Percentiles rank a stretch among this genome's conserved stretches.
phyloP scores from a whole-genome alignment of 2,888 invertebrate genomes.

The Ecliptopera silaceata region DNA sequence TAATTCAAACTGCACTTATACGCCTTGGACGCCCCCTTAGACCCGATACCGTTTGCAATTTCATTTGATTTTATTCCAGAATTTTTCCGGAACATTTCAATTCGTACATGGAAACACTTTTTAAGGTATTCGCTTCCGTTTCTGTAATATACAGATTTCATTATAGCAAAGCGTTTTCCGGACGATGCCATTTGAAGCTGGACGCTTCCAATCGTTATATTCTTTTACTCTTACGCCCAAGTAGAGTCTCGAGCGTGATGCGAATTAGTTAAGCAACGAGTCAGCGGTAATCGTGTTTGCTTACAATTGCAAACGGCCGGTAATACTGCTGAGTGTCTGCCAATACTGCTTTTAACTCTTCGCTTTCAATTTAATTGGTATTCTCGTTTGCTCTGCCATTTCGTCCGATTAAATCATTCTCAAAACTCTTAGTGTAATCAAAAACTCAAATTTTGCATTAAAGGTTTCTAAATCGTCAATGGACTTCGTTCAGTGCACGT shows the following conservation, averaged over 20 bases:
- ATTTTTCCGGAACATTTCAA: slow-evolving; percentile 53
- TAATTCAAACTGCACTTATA: slow-evolving; percentile 65
- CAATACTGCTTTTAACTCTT: slow-evolving; percentile 63
- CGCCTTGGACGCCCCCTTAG: slow-evolving; percentile 48
- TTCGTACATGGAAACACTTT: slow-evolving; percentile 67
- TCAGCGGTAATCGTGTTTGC: slow-evolving; percentile 63
- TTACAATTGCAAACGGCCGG: slow-evolving; percentile 72
- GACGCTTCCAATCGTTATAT: slow-evolving; percentile 56
- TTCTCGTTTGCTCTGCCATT: slow-evolving; percentile 49
- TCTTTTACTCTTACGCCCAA: slow-evolving; percentile 51
- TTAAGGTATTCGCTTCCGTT: slow-evolving; percentile 49
- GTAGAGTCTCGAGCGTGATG: slow-evolving; percentile 61
- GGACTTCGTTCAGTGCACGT: neutral
- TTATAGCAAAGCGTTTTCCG: slow-evolving; percentile 62
- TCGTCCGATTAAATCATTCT: slow-evolving; percentile 42
- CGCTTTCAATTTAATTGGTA: slow-evolving; percentile 58
- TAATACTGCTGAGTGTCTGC: slow-evolving; percentile 63
- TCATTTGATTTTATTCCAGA: slow-evolving; percentile 57
- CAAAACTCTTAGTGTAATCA: slow-evolving; percentile 8
- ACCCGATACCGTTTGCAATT: slow-evolving; percentile 66
- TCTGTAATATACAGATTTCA: slow-evolving; percentile 64
- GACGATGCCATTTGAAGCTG: slow-evolving; percentile 45
- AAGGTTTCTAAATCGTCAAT: neutral
- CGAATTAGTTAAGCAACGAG: slow-evolving; percentile 73
- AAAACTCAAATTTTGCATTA: neutral